These are phyloP conservation scores for Florisuga fusca DNA, from an alignment of 2,797 vertebrate species.

Conservation along the genomic window DNA sequence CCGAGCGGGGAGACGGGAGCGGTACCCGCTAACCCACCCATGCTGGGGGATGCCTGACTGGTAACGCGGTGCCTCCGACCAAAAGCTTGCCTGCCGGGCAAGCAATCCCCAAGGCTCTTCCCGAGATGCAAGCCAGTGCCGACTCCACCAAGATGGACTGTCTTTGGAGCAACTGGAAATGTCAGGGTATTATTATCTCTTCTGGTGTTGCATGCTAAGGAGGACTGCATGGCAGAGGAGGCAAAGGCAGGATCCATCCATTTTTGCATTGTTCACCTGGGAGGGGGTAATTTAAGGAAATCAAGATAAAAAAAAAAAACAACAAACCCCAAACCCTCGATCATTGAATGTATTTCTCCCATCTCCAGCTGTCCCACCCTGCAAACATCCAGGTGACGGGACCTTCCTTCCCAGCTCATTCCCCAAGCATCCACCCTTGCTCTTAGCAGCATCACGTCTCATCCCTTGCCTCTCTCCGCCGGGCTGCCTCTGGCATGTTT, in stretches of 20 bases:
- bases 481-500: not conserved
- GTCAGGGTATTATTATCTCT: slow-evolving; percentile 91
- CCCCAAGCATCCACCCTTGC: slow-evolving; percentile 26
- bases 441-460: not conserved
- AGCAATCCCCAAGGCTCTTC: not conserved
- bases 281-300: slow-evolving; percentile 28
- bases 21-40: slow-evolving; percentile 81
- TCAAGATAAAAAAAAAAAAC: not conserved
- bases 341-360: not conserved
- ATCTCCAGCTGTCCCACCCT: slow-evolving; percentile 25
- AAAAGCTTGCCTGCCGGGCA: slow-evolving; percentile 47
- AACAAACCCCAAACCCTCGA: not conserved
- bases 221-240: slow-evolving; percentile 68
- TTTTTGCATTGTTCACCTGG: slow-evolving; percentile 77
- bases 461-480: not conserved
- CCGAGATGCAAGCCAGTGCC: slow-evolving; percentile 94
- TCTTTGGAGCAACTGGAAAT: slow-evolving; percentile 97
- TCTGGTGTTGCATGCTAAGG: slow-evolving; percentile 77
- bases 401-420: slow-evolving; percentile 35
- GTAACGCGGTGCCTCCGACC: slow-evolving; percentile 67
- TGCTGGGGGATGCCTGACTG: slow-evolving; percentile 86
- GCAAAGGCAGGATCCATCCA: slow-evolving; percentile 65
- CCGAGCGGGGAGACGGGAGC: slow-evolving; percentile 80
- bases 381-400: slow-evolving; percentile 28
- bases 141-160: slow-evolving; percentile 95